phyloP scores from a whole-genome alignment of 2,888 invertebrate genomes.

The Leptinotarsa tumamoca region DNA sequence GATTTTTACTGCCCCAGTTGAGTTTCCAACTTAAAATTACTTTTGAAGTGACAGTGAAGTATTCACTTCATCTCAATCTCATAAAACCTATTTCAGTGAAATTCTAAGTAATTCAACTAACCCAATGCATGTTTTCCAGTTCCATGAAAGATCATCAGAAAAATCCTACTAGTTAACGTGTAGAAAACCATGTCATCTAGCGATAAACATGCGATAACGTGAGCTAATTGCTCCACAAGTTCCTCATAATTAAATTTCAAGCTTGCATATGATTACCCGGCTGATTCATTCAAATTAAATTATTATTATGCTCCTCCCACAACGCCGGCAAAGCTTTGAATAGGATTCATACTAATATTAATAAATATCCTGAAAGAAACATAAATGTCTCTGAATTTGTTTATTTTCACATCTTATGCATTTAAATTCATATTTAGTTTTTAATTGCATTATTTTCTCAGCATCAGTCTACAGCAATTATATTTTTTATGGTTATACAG shows the following conservation, averaged over 20 bases:
- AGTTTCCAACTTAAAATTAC: too few relatives aligned
- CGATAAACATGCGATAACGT: neutral
- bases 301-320: constrained; percentile 46
- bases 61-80: too few relatives aligned
- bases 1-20: too few relatives aligned
- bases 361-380: constrained; percentile 43
- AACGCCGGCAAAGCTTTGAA: constrained; percentile 45
- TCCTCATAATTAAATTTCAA: constrained; percentile 11
- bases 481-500: constrained; percentile 22
- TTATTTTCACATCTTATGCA: constrained; percentile 46
- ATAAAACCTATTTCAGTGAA: too few relatives aligned
- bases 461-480: constrained; percentile 28
- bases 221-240: constrained; percentile 13
- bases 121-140: too few relatives aligned
- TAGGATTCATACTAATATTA: constrained; percentile 42
- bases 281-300: constrained; percentile 24
- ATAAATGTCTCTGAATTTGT: constrained; percentile 45
- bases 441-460: constrained; percentile 44
- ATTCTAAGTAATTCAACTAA: too few relatives aligned
- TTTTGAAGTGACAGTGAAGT: too few relatives aligned
- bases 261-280: constrained; percentile 9
- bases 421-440: constrained; percentile 48
- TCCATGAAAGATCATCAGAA: too few relatives aligned
- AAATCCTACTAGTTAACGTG: neutral
- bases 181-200: neutral